A percentile compares a stretch with the other conserved stretches of the same genome.
These are phyloP conservation scores for Halocaridina rubra DNA, from an alignment of 2,888 invertebrate genomes.

Conservation along the genomic window DNA sequence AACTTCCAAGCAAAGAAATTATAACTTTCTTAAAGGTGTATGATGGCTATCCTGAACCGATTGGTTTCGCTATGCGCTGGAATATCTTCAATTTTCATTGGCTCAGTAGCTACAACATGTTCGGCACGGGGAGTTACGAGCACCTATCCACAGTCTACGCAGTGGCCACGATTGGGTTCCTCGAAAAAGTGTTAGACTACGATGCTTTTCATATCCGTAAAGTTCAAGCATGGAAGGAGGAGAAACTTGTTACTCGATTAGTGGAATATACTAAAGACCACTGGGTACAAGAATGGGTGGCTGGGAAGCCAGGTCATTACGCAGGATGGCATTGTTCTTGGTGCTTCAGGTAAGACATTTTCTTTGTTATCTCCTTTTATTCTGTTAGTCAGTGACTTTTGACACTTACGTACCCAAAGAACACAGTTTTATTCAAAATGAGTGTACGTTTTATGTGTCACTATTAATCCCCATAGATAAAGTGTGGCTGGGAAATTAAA, in stretches of 20 bases:
- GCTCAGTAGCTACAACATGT: conserved; percentile 66
- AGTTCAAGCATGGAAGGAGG: conserved; percentile 64
- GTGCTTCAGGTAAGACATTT: conserved; percentile 73
- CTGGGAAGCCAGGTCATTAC: conserved; percentile 73
- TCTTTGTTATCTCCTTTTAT: no score
- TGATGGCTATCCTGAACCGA: conserved; percentile 75
- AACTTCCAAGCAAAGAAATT: conserved; percentile 75
- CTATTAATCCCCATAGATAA: no score
- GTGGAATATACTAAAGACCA: conserved; percentile 70
- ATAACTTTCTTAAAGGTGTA: conserved; percentile 77
- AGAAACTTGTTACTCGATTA: conserved; percentile 15
- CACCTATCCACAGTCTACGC: conserved; percentile 27
- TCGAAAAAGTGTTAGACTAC: conserved; percentile 56
- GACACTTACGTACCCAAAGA: no score
- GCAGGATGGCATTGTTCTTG: conserved; percentile 79
- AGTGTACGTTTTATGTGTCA: no score
- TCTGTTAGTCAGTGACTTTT: no score
- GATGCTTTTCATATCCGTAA: conserved; percentile 63
- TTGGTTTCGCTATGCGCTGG: conserved; percentile 75
- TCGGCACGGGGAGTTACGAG: not conserved
- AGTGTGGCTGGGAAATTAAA: no score
- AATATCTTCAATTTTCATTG: conserved; percentile 78
- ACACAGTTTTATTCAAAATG: not conserved
- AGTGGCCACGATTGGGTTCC: conserved; percentile 59
- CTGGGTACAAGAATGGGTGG: conserved; percentile 62